These are phyloP conservation scores for Regulus satrapa DNA, from an alignment of 2,113 vertebrate species.

Conservation along the genomic window DNA sequence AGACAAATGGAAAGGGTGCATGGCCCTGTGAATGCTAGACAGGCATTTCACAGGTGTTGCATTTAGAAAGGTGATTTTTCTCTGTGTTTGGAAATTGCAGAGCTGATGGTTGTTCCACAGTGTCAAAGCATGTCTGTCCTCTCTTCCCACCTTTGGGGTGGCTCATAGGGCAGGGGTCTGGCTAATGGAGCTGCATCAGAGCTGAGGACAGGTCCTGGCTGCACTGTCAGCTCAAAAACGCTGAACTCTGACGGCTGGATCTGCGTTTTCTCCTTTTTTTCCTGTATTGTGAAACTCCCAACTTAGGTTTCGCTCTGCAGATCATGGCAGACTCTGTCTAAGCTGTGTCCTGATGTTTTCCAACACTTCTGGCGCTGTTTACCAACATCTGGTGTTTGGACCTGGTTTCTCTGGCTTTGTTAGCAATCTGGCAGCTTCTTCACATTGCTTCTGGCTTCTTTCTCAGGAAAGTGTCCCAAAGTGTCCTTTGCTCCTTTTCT, in stretches of 20 bases:
- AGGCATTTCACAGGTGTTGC: neutral
- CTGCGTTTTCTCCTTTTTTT: neutral
- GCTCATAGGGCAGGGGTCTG: neutral
- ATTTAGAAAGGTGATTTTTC: neutral
- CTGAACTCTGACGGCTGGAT: neutral
- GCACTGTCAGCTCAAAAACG: rapidly evolving
- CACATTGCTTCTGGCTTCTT: neutral
- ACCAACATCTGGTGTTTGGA: neutral
- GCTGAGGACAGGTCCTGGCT: neutral
- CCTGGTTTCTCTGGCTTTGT: neutral
- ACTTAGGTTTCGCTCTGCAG: neutral
- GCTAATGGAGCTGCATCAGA: rapidly evolving
- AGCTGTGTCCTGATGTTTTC: neutral
- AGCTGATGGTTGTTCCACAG: neutral
- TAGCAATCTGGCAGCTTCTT: neutral
- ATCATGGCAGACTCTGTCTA: neutral
- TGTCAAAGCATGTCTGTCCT: neutral
- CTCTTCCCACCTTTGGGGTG: neutral
- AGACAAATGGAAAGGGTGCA: neutral
- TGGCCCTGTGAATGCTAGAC: rapidly evolving
- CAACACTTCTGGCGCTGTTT: neutral
- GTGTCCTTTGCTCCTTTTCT: neutral
- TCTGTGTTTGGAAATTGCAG: neutral
- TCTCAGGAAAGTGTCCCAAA: no score
- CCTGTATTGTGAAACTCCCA: neutral